phyloP scores from a whole-genome alignment of 1,140 invertebrate genomes.

The Danaus melanippus region DNA sequence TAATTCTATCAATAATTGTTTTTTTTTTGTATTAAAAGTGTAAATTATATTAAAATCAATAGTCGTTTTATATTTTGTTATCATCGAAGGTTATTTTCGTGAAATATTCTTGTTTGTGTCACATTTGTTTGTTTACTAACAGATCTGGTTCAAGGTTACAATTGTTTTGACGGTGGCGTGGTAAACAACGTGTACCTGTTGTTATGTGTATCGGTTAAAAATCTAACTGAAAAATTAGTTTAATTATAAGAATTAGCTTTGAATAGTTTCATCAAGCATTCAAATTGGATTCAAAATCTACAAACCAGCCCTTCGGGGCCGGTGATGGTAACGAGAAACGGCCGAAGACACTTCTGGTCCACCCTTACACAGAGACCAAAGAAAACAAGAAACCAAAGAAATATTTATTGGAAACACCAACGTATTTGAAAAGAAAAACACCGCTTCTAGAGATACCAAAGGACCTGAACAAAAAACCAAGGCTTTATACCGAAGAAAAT shows the following conservation, averaged over 20 bases:
- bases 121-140: slow-evolving; percentile 42
- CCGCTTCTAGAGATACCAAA: slow-evolving; percentile 43
- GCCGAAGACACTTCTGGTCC: slow-evolving; percentile 47
- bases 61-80: too few relatives aligned
- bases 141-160: slow-evolving; percentile 21
- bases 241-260: background rate
- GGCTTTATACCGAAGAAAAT: slow-evolving; percentile 27
- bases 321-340: slow-evolving; percentile 30
- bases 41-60: too few relatives aligned
- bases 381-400: slow-evolving; percentile 28
- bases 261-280: slow-evolving; percentile 21
- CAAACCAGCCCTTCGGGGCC: slow-evolving; percentile 47
- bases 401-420: slow-evolving; percentile 50
- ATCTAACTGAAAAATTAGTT: slow-evolving; percentile 6
- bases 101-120: slow-evolving; percentile 8
- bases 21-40: too few relatives aligned
- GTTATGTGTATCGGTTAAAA: background rate
- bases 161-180: slow-evolving; percentile 10
- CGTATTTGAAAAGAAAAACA: slow-evolving; percentile 42
- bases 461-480: slow-evolving; percentile 45
- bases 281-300: slow-evolving; percentile 55
- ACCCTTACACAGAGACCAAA: slow-evolving; percentile 34
- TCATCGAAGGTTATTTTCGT: background rate
- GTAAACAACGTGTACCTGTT: background rate
- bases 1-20: too few relatives aligned